Conservation (phyloP, 2,888 invertebrate genomes). For the Coenonympha glycerion region DNA sequence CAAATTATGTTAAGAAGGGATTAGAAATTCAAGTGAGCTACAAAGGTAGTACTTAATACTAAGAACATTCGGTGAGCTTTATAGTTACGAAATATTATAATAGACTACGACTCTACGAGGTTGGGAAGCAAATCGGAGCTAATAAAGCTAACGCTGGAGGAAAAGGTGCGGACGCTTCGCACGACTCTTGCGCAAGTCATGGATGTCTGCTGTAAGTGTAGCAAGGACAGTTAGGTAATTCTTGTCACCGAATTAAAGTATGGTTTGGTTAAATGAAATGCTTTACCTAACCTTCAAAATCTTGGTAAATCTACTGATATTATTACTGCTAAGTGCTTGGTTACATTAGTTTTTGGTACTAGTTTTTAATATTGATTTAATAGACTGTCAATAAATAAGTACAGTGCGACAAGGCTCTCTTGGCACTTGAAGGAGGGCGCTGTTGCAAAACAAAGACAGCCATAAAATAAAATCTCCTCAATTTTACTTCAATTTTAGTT, state of each 20-base stretch:
- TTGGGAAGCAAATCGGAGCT: conserved; percentile 37
- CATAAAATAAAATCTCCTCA: too few species aligned
- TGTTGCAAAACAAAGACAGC: too few species aligned
- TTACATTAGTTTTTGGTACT: background rate
- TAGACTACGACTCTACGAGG: conserved; percentile 35
- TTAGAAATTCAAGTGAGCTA: conserved; percentile 15
- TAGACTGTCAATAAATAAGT: too few species aligned
- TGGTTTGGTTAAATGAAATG: background rate
- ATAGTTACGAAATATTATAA: conserved; percentile 38
- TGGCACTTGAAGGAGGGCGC: too few species aligned
- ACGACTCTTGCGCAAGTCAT: conserved; percentile 42
- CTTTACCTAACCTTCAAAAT: background rate
- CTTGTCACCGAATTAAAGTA: conserved; percentile 5
- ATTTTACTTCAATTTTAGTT: too few species aligned
- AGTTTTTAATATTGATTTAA: too few species aligned
- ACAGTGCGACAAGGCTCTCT: too few species aligned
- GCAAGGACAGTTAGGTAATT: conserved; percentile 44
- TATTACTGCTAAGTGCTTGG: background rate
- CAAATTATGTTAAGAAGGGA: conserved; percentile 20
- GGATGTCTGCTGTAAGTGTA: conserved; percentile 35
- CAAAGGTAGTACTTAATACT: background rate
- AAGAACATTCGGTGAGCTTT: conserved; percentile 8
- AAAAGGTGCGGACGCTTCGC: conserved; percentile 36
- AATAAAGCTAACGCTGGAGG: conserved; percentile 37
- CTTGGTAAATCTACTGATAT: background rate